Evolutionary conservation across 2,797 vertebrate species (phyloP), one percentile per base, ranked within the genome.

Genomic region (Denticeps clupeoides): DNA sequence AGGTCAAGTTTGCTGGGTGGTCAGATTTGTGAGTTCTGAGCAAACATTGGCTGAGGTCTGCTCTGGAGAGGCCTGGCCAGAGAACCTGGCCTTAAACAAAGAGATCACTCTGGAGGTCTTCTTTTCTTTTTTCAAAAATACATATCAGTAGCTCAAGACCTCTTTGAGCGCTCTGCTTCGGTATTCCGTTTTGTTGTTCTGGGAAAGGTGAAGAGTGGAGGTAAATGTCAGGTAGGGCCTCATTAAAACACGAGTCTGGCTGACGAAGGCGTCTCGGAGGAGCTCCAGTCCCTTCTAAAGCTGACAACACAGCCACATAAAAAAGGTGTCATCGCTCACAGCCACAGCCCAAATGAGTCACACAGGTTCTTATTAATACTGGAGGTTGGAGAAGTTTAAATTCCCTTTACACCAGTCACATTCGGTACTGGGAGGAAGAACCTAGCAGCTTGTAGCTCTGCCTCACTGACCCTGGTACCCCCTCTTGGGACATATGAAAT

Each of bases 171-270:
- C 35, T 11, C 33, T 25, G 18, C 44, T 19, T 33, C 48, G 31
- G 50, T 47, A 45, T 47, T 52, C 16, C 45, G 35, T 12, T 51
- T 24, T 51, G 41, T 46, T 32, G 47, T 16, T 33, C 29, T n/a
- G 40, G 28, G 22, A 37, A 42, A 47, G 45, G 53, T 45, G 37
- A 42, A 8, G 35, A 24, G 43, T 45, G 41, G 6, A 45, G 28
- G 23, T 56, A 57, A 64, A 64, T 60, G 49, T 65, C 53, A 62
- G 24, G 13, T n/a, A 10, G 24, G n/a, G 26, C 27, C 54, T 57
- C 45, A 32, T 57, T 55, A 57, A 51, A 53, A 38, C 27, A 16
- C 13, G 15, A 37, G 43, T 47, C 18, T 28, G 13, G 11, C 35
- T 49, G 27, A 9, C 23, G 26, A 32, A 11, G 12, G 12, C 12